Conservation (phyloP, 2,888 invertebrate species). For the Smittia sp. region DNA sequence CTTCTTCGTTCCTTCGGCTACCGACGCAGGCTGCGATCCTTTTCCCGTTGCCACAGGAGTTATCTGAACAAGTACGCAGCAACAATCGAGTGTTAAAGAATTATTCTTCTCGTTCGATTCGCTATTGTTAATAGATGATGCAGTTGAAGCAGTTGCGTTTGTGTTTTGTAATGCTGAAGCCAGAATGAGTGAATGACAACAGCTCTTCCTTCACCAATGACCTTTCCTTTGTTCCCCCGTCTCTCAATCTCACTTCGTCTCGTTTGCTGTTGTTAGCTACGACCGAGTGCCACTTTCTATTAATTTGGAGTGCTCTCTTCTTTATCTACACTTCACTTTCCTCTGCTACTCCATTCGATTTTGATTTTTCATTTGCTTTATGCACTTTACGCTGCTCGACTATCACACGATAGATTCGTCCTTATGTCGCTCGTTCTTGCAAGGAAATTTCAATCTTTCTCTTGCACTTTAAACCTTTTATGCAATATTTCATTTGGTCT, state of each 20-base stretch:
- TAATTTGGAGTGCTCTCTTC: conserved; percentile 12
- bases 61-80: conserved; percentile 56
- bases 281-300: conserved; percentile 30
- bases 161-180: conserved; percentile 40
- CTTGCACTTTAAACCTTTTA: not conserved
- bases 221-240: not conserved
- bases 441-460: not conserved
- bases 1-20: conserved; percentile 37
- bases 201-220: not conserved
- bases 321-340: conserved; percentile 5
- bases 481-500: conserved; percentile 5
- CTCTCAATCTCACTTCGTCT: not conserved
- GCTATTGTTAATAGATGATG: conserved; percentile 39
- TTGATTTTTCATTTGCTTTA: conserved; percentile 10
- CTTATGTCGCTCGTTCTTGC: not conserved
- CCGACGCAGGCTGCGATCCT: conserved; percentile 36
- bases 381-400: not conserved
- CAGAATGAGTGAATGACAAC: conserved; percentile 36
- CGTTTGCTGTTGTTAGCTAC: not conserved
- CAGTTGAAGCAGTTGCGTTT: conserved; percentile 34
- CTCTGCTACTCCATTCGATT: conserved; percentile 34
- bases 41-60: conserved; percentile 51
- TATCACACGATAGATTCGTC: not conserved
- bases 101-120: conserved; percentile 49
- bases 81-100: conserved; percentile 55